Percentiles rank a stretch among this genome's conserved stretches.
Evolutionary conservation across 2,888 invertebrate genomes (phyloP).

Genomic region (Leptarthrus brevirostris): DNA sequence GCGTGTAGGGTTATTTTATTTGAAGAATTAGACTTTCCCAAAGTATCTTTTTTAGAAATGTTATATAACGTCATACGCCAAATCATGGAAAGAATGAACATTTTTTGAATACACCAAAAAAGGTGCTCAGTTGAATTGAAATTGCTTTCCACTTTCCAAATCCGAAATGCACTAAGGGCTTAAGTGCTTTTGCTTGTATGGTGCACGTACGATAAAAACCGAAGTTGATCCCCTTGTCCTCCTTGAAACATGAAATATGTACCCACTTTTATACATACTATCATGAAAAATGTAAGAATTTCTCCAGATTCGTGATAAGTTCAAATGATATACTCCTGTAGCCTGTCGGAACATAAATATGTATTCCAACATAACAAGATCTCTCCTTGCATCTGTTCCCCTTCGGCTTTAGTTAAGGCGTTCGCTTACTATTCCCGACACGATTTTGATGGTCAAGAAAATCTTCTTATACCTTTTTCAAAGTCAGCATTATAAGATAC

Average conservation of each 20-base stretch:
- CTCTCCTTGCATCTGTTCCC: slow-evolving; percentile 31
- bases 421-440: slow-evolving; percentile 51
- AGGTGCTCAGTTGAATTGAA: too few relatives aligned
- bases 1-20: not conserved
- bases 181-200: slow-evolving; percentile 34
- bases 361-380: slow-evolving; percentile 44
- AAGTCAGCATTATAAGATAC: slow-evolving; percentile 51
- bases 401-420: slow-evolving; percentile 20
- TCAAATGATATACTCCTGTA: slow-evolving; percentile 47
- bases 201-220: slow-evolving; percentile 5
- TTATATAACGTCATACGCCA: too few relatives aligned
- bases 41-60: too few relatives aligned
- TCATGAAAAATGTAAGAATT: slow-evolving; percentile 50
- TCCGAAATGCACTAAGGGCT: slow-evolving; percentile 4
- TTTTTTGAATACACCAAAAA: too few relatives aligned
- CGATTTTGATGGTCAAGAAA: slow-evolving; percentile 53
- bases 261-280: slow-evolving; percentile 28
- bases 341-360: slow-evolving; percentile 39
- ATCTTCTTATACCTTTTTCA: slow-evolving; percentile 53
- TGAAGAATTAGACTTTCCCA: not conserved
- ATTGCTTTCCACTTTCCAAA: not conserved
- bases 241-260: slow-evolving; percentile 32
- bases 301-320: slow-evolving; percentile 48
- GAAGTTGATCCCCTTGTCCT: slow-evolving; percentile 17
- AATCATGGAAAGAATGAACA: too few relatives aligned